Conservation (phyloP, 1,140 invertebrate genomes). For the Trialeurodes vaporariorum region DNA sequence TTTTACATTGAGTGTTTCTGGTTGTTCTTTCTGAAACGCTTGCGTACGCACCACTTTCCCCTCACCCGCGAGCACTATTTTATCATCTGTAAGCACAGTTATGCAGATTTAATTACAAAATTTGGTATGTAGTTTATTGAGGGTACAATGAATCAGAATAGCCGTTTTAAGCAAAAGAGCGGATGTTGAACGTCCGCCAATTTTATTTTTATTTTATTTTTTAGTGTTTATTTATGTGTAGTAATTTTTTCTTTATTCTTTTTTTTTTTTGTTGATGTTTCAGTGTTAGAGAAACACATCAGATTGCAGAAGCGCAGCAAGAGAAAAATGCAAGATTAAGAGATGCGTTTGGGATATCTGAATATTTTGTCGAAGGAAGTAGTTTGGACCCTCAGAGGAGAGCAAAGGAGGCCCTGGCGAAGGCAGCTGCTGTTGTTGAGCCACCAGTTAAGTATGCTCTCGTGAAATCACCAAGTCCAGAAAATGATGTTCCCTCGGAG, state of each 20-base stretch:
- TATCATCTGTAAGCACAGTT: too few species aligned
- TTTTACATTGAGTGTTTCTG: too few species aligned
- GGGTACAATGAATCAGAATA: too few species aligned
- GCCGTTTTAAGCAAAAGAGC: too few species aligned
- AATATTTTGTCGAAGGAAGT: slow-evolving; percentile 85
- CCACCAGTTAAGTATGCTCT: neutral
- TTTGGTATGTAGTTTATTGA: too few species aligned
- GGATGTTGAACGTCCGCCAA: too few species aligned
- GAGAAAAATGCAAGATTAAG: slow-evolving; percentile 86
- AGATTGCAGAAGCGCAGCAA: slow-evolving; percentile 90
- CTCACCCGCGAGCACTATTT: too few species aligned
- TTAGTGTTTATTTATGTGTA: slow-evolving; percentile 13
- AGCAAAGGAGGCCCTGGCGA: slow-evolving; percentile 50
- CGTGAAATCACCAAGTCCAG: neutral
- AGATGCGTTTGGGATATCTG: slow-evolving; percentile 89
- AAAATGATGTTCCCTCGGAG: neutral
- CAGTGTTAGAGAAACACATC: slow-evolving; percentile 88
- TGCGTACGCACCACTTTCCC: too few species aligned
- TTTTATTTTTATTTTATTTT: too few species aligned
- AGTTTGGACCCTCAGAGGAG: slow-evolving; percentile 79
- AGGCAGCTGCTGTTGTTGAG: neutral
- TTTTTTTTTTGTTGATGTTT: slow-evolving; percentile 31
- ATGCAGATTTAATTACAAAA: too few species aligned
- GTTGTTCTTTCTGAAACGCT: too few species aligned
- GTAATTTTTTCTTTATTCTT: slow-evolving; percentile 2